Evolutionary conservation across 2,797 vertebrate species (phyloP).

Genomic region (Peromyscus eremicus): DNA sequence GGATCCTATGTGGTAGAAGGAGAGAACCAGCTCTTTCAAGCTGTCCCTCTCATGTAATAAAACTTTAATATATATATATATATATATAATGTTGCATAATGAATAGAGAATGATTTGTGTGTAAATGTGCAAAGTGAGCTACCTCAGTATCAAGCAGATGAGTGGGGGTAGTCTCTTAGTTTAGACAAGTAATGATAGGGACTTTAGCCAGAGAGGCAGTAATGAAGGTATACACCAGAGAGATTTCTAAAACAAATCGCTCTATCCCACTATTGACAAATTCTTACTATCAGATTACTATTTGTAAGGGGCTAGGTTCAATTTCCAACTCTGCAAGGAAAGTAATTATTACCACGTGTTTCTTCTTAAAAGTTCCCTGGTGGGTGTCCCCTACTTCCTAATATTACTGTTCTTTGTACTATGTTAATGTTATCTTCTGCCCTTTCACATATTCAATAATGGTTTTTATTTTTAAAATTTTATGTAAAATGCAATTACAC

Average conservation of each 20-base stretch:
- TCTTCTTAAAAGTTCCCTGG: not conserved
- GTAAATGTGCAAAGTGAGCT: not conserved
- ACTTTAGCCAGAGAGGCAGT: not conserved
- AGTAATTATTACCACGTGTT: not conserved
- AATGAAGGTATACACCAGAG: not conserved
- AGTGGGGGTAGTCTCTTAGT: not conserved
- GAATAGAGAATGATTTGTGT: conserved; percentile 15
- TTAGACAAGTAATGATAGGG: not conserved
- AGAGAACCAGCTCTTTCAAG: not conserved
- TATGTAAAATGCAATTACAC: not conserved
- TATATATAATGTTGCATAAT: conserved; percentile 7
- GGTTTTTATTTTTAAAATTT: not conserved
- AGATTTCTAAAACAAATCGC: conserved; percentile 22
- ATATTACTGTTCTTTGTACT: not conserved
- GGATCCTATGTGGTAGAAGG: not conserved
- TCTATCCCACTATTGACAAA: not conserved
- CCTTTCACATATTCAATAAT: conserved; percentile 23
- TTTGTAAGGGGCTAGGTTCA: not conserved
- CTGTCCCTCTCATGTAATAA: not conserved
- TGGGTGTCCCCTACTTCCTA: not conserved
- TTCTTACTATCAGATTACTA: not conserved
- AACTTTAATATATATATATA: too few relatives aligned
- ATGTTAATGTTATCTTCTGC: not conserved
- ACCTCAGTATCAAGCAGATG: not conserved
- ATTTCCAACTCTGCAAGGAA: not conserved